Conservation (phyloP, 2,113 vertebrate genomes). For the Nothoprocta pentlandii region DNA sequence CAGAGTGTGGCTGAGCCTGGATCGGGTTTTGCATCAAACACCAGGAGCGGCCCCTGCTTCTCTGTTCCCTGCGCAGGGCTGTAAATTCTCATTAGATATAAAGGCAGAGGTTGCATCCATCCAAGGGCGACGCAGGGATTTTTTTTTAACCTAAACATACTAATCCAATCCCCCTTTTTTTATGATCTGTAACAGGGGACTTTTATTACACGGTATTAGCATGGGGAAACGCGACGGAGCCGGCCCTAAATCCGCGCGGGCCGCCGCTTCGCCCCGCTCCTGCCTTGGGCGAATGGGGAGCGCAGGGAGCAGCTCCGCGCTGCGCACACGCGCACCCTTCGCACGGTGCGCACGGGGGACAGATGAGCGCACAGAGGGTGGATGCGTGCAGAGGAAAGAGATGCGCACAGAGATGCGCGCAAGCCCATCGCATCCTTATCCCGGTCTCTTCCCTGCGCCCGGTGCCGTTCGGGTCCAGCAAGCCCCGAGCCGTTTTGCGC, state of each 20-base stretch:
- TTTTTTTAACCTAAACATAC: slow-evolving; percentile 38
- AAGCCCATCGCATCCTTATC: neutral
- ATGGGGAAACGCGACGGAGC: slow-evolving; percentile 36
- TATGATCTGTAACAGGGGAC: slow-evolving; percentile 66
- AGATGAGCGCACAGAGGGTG: neutral
- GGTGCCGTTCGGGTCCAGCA: too few relatives aligned
- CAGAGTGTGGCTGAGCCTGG: neutral
- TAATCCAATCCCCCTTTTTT: slow-evolving; percentile 67
- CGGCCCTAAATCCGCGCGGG: neutral
- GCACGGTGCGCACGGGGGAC: neutral
- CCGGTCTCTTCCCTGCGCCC: neutral
- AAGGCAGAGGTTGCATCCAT: slow-evolving; percentile 16
- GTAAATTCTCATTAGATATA: slow-evolving; percentile 56
- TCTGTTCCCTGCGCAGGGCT: neutral
- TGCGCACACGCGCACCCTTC: neutral
- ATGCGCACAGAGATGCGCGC: neutral
- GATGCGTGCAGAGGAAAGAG: neutral
- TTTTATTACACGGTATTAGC: slow-evolving; percentile 63
- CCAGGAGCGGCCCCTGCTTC: neutral
- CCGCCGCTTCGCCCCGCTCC: neutral
- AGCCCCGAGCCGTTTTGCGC: too few relatives aligned
- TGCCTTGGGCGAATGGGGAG: neutral
- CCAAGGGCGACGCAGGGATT: neutral
- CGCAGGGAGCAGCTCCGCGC: neutral
- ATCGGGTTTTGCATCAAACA: neutral